Evolutionary conservation across 1,140 invertebrate genomes (phyloP).

Genomic region (Epicauta chinensis): DNA sequence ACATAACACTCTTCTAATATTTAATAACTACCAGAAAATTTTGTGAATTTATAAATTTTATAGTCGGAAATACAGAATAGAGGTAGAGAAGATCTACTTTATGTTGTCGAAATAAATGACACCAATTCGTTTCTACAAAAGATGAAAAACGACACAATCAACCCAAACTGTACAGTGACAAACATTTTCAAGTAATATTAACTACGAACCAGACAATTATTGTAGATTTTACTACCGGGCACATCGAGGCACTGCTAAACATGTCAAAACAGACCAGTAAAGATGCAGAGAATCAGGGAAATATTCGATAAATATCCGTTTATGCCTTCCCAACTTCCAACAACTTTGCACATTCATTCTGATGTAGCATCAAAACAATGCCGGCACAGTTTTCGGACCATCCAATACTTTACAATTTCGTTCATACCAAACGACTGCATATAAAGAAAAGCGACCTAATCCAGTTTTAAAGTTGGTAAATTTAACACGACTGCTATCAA

Average conservation of each 20-base stretch:
- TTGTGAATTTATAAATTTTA: not conserved
- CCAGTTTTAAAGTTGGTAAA: conserved; percentile 13
- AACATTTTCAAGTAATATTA: too few species aligned
- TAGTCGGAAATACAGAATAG: not conserved
- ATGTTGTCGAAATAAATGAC: too few species aligned
- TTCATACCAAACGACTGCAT: conserved; percentile 2
- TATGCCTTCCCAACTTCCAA: conserved; percentile 5
- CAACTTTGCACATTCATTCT: conserved; percentile 13
- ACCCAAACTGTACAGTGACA: too few species aligned
- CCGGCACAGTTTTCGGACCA: too few species aligned
- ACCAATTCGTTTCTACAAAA: too few species aligned
- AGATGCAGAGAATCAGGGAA: not conserved
- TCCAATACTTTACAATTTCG: conserved; percentile 3
- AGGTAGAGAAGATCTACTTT: not conserved
- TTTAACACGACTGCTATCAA: not conserved
- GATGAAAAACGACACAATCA: too few species aligned
- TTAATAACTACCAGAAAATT: not conserved
- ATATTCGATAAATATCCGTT: conserved; percentile 9
- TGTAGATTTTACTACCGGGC: too few species aligned
- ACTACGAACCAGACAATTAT: too few species aligned
- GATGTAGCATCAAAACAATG: conserved; percentile 9
- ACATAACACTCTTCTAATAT: too few species aligned
- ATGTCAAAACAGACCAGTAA: too few species aligned
- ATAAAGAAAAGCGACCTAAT: conserved; percentile 7
- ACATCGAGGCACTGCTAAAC: too few species aligned